A percentile compares a stretch with the other conserved stretches of the same genome.
phyloP scores from a whole-genome alignment of 2,797 vertebrate genomes.

The Poeciliopsis presidionis region DNA sequence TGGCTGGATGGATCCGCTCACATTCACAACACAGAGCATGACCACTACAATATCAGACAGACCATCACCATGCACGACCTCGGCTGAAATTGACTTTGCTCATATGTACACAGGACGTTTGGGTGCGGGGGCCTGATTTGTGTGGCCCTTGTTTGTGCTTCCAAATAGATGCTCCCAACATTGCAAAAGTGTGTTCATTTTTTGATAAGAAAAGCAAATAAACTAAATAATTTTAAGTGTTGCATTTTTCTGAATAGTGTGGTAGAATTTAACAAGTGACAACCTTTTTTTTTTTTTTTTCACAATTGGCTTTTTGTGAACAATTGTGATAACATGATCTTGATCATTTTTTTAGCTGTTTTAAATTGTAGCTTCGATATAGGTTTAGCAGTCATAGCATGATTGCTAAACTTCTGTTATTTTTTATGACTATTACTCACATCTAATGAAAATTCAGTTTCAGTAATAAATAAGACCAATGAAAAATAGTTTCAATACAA shows the following conservation, averaged over 20 bases:
- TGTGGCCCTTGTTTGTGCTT: conserved; percentile 54
- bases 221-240: neutral
- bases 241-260: neutral
- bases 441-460: neutral
- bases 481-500: neutral
- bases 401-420: no score
- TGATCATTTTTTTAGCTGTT: neutral
- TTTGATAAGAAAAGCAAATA: neutral
- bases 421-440: neutral
- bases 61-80: conserved; percentile 73
- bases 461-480: neutral
- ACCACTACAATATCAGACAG: conserved; percentile 77
- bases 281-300: neutral
- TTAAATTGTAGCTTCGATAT: neutral
- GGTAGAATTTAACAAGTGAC: neutral
- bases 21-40: conserved; percentile 68
- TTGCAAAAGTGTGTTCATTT: conserved; percentile 31
- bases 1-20: conserved; percentile 79
- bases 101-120: conserved; percentile 69
- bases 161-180: conserved; percentile 34
- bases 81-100: conserved; percentile 73
- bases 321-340: neutral
- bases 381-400: neutral
- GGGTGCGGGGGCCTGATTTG: conserved; percentile 43
- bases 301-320: neutral